phyloP scores from a whole-genome alignment of 2,888 invertebrate species.

The Emesis furor region DNA sequence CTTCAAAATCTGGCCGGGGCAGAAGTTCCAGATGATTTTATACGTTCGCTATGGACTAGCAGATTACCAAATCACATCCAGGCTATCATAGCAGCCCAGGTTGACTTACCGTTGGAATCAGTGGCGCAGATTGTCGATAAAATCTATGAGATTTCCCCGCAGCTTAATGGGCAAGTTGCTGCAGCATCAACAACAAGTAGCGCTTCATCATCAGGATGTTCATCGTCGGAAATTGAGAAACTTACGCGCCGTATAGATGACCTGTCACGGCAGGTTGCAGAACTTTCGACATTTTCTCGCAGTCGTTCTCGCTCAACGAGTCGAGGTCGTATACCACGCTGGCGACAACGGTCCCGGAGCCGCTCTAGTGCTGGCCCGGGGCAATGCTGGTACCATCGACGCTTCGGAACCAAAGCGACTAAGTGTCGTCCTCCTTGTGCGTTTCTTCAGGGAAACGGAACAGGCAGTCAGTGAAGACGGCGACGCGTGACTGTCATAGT shows the following conservation, averaged over 20 bases:
- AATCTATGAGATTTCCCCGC: conserved; percentile 44
- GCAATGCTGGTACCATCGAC: conserved; percentile 63
- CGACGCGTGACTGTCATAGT: conserved; percentile 71
- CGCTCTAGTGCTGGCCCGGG: conserved; percentile 32
- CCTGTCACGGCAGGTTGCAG: conserved; percentile 29
- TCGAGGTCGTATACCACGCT: conserved; percentile 11
- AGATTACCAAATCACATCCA: conserved; percentile 52
- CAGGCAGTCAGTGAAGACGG: conserved; percentile 73
- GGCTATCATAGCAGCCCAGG: conserved; percentile 54
- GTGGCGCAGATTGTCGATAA: conserved; percentile 58
- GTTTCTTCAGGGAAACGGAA: conserved; percentile 66
- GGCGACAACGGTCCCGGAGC: conserved; percentile 32
- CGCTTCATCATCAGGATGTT: not conserved
- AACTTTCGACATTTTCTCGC: conserved; percentile 5
- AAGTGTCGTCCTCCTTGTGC: conserved; percentile 68
- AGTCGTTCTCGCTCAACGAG: conserved; percentile 15
- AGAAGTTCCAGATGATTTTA: conserved; percentile 49
- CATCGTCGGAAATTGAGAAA: not conserved
- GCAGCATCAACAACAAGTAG: not conserved
- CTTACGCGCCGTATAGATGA: conserved; percentile 26
- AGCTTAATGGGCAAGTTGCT: conserved; percentile 14
- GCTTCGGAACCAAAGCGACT: conserved; percentile 50
- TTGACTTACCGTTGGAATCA: conserved; percentile 20
- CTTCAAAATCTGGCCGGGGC: conserved; percentile 46
- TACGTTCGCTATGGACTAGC: conserved; percentile 54